These are phyloP conservation scores for Troides aeacus DNA, from an alignment of 2,888 invertebrate species.

Conservation along the genomic window DNA sequence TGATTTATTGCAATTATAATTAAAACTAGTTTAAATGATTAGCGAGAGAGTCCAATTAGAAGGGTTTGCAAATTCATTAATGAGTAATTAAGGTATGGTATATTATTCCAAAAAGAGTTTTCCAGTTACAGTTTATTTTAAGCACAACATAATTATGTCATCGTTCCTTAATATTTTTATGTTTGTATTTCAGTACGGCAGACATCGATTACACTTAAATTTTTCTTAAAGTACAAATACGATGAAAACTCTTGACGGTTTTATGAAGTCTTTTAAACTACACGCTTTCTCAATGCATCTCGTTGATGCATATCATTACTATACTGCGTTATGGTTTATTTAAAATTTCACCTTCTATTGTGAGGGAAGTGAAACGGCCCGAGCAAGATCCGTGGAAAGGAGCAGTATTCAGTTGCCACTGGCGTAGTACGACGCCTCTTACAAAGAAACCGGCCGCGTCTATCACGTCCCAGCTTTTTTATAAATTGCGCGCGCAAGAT, in stretches of 20 bases:
- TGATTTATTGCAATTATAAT: too few relatives aligned
- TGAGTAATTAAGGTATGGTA: too few relatives aligned
- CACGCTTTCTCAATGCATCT: slow-evolving; percentile 55
- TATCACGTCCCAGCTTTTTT: slow-evolving; percentile 40
- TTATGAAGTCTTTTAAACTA: neutral
- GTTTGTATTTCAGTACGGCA: neutral
- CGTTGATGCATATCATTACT: slow-evolving; percentile 66
- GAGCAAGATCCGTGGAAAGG: slow-evolving; percentile 69
- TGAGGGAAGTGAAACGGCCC: slow-evolving; percentile 72
- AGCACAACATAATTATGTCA: too few relatives aligned
- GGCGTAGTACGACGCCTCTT: slow-evolving; percentile 65
- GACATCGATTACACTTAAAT: neutral
- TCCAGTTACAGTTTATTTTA: too few relatives aligned
- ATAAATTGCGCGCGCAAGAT: slow-evolving; percentile 43
- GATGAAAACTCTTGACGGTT: neutral
- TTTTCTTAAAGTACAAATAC: neutral
- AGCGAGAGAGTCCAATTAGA: too few relatives aligned
- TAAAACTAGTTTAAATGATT: too few relatives aligned
- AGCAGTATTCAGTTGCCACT: slow-evolving; percentile 65
- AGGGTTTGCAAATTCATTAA: too few relatives aligned
- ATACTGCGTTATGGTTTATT: slow-evolving; percentile 73
- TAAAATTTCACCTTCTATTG: slow-evolving; percentile 80
- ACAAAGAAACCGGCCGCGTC: slow-evolving; percentile 35
- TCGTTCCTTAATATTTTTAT: neutral
- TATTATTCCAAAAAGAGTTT: too few relatives aligned